These are phyloP conservation scores for Hypsopygia costalis DNA, from an alignment of 2,888 invertebrate genomes.

Conservation along the genomic window DNA sequence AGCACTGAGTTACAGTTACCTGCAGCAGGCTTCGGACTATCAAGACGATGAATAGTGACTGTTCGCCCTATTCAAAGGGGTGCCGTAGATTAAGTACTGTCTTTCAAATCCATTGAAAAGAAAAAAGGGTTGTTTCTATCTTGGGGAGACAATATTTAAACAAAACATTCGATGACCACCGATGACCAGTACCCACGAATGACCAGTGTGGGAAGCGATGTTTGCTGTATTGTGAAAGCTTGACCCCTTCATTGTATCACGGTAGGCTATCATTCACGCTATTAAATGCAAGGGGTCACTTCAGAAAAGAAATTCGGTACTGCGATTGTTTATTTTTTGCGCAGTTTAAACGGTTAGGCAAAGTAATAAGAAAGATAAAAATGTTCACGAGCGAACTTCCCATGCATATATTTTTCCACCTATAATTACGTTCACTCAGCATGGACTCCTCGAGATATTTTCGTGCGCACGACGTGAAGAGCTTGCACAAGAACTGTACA, in stretches of 20 bases:
- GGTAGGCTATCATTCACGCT: conserved; percentile 51
- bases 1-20: background rate
- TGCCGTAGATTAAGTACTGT: conserved; percentile 52
- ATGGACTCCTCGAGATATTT: conserved; percentile 69
- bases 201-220: conserved; percentile 74
- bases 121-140: conserved; percentile 59
- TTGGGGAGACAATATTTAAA: conserved; percentile 52
- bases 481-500: conserved; percentile 74
- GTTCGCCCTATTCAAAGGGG: conserved; percentile 58
- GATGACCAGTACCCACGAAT: conserved; percentile 70
- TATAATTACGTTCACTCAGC: conserved; percentile 72
- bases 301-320: conserved; percentile 39
- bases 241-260: conserved; percentile 62
- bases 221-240: conserved; percentile 49
- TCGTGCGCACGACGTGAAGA: conserved; percentile 75
- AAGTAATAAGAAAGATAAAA: conserved; percentile 57
- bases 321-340: conserved; percentile 62
- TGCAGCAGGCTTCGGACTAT: conserved; percentile 19
- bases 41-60: conserved; percentile 44
- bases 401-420: conserved; percentile 72
- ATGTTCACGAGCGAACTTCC: conserved; percentile 52
- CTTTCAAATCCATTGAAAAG: conserved; percentile 50
- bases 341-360: conserved; percentile 54
- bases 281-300: conserved; percentile 50
- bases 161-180: conserved; percentile 69